Base-by-base conservation (phyloP, 2,797 vertebrate species). In the Malurus leucopterus region DNA sequence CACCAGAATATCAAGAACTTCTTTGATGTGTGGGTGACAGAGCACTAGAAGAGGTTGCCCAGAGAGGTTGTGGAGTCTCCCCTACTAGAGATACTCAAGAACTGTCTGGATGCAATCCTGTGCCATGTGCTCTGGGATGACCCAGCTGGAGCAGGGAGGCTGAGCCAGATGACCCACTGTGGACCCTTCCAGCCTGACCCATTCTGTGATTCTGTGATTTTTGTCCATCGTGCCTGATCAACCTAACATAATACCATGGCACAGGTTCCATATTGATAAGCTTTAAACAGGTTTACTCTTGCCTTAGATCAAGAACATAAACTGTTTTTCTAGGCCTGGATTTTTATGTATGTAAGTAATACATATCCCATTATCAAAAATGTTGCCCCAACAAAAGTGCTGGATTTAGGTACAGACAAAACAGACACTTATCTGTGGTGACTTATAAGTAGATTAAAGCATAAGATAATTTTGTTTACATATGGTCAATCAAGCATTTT, bases 21-120 rank as follows among this genome's bases (percentile, higher is more conserved):
- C 15, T 23, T 67, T 41, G n/a, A 15, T 61, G 41, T 20, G 47
- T 0, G 0, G 23, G 15, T 65, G 40, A 47, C 13, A 6, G 18
- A 19, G 18, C 40, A 73, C 13, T 16, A 30, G 41, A 80, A 29
- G 22, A 59, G 22, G 53, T 3, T 43, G 22, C 26, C 6, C 3
- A 47, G 22, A n/a, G 27, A 43, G 26, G 34, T 9, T 20, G 22
- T 43, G 6, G 30, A 53, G 11, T 43, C 5, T 61, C 22, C 9
- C 30, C 21, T 19, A n/a, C 8, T 29, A 47, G 34, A 61, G 13
- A 36, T 15, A 61, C 17, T 61, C 54, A 44, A 21, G 16, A 86
- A 34, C 16, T 11, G 8, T 13, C 57, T 43, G 19, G 19, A 49
- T 0, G 1, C 46, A 51, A 13, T 30, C 29, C 38, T 64, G 17